These are phyloP conservation scores for Agonopterix alstromeriana DNA, from an alignment of 2,888 invertebrate genomes.

Conservation along the genomic window DNA sequence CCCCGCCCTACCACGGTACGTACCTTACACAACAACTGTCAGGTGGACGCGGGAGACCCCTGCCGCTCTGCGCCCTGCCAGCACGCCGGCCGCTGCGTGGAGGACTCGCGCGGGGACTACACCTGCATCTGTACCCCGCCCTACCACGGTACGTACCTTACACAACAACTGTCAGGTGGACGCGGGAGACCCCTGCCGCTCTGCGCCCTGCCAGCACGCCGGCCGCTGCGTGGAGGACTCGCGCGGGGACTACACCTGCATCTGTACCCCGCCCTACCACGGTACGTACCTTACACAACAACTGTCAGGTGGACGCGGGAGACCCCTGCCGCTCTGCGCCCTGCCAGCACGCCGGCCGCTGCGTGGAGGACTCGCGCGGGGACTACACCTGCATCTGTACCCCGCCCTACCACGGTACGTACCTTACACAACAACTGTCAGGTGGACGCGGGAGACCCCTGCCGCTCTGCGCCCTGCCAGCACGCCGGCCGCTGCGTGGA, in stretches of 20 bases:
- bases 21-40: conserved; percentile 81
- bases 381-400: conserved; percentile 84
- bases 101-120: conserved; percentile 81
- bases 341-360: conserved; percentile 85
- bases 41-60: conserved; percentile 86
- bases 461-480: conserved; percentile 81
- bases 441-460: conserved; percentile 86
- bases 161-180: conserved; percentile 89
- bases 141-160: conserved; percentile 72
- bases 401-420: conserved; percentile 79
- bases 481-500: conserved; percentile 84
- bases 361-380: conserved; percentile 80
- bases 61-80: conserved; percentile 83
- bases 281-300: conserved; percentile 73
- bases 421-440: conserved; percentile 83
- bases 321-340: conserved; percentile 81
- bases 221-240: conserved; percentile 82
- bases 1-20: conserved; percentile 79
- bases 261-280: conserved; percentile 81
- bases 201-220: conserved; percentile 83
- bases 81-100: conserved; percentile 83
- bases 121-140: conserved; percentile 82
- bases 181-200: conserved; percentile 83
- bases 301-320: conserved; percentile 89
- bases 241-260: conserved; percentile 82